Percentiles rank a stretch among this genome's conserved stretches.
phyloP scores from a whole-genome alignment of 2,797 vertebrate genomes.

The Etheostoma nigrum region DNA sequence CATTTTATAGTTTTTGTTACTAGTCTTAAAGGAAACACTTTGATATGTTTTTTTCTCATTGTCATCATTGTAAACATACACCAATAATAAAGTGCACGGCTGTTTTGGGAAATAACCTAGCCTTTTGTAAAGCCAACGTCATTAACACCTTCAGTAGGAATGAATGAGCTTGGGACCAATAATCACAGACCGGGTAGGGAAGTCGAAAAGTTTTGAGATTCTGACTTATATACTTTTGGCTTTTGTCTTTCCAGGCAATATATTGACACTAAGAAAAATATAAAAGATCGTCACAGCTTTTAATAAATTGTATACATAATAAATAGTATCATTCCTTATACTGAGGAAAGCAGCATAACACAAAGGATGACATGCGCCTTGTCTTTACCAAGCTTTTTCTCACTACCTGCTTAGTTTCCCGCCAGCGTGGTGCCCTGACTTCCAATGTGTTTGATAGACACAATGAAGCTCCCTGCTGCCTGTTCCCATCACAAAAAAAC shows the following conservation, averaged over 20 bases:
- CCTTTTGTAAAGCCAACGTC: neutral
- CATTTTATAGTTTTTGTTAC: neutral
- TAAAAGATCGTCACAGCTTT: neutral
- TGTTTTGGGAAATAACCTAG: neutral
- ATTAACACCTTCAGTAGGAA: no score
- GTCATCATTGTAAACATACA: neutral
- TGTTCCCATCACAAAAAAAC: neutral
- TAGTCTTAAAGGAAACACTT: conserved; percentile 1
- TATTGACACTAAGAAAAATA: conserved; percentile 9
- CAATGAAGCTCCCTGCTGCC: neutral
- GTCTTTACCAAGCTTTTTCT: conserved; percentile 1
- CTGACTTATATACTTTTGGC: conserved; percentile 2
- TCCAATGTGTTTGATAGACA: neutral
- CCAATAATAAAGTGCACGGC: neutral
- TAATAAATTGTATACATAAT: conserved; percentile 1
- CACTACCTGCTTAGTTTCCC: conserved; percentile 2
- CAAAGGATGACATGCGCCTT: neutral
- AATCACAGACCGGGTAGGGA: no score
- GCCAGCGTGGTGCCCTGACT: neutral
- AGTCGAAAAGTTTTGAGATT: neutral
- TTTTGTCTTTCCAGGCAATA: conserved; percentile 4
- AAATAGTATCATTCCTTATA: neutral
- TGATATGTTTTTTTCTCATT: neutral
- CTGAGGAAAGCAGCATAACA: neutral
- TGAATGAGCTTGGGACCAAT: neutral